Base-by-base conservation (phyloP, 1,140 invertebrate genomes). In the Sinonovacula constricta region DNA sequence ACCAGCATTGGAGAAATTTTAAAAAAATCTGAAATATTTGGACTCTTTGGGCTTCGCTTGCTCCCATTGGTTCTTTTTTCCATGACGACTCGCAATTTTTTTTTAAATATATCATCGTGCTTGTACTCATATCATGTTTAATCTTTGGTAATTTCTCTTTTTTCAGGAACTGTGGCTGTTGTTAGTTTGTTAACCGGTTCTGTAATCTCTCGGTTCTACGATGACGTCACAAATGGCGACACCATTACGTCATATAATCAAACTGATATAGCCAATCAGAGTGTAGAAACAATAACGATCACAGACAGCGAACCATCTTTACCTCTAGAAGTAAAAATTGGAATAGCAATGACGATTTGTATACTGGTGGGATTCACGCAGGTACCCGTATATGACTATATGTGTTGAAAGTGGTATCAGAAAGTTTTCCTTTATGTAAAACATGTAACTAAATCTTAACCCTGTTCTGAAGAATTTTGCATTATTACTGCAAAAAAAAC, bases 121-220 rank as follows among this genome's bases (percentile, higher is more conserved):
- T n/a, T n/a, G n/a, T n/a, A n/a, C n/a, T n/a, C n/a, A n/a, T n/a
- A n/a, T n/a, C n/a, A n/a, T n/a, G n/a, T n/a, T n/a, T n/a, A n/a
- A n/a, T n/a, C n/a, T n/a, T n/a, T n/a, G n/a, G n/a, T n/a, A n/a
- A n/a, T n/a, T n/a, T n/a, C n/a, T n/a, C n/a, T 10, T 24, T 70
- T 31, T 80, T n/a, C 57, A 89, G 88, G 88, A 10, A 88, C 87
- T 24, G 85, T 87, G 45, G 88, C 88, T 3, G 87, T 89, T 26
- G 83, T 89, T 2, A 88, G 88, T 78, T 74, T 89, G 12, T 82
- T 88, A 84, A 82, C 79, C 0, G 88, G 87, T 7, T 83, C 84
- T 5, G 84, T 89, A 1, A 80, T 89, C 7, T 78, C 86, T 4
- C 71, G 63, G 66, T 74, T 86, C 56, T 80, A 80, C 10, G 51